phyloP scores from a whole-genome alignment of 1,140 invertebrate species.

The Achatina immaculata region DNA sequence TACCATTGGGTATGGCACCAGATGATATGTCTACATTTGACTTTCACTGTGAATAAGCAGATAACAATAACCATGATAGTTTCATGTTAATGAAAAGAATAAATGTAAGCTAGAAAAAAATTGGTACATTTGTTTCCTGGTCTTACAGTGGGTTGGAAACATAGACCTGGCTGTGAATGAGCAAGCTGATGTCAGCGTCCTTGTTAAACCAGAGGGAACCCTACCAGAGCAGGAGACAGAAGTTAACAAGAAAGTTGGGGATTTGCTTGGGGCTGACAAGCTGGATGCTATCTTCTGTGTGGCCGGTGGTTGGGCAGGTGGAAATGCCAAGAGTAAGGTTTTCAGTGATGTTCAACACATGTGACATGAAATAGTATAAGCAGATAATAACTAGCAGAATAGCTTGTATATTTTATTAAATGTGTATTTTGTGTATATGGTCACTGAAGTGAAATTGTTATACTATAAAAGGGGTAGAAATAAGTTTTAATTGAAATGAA shows the following conservation, averaged over 20 bases:
- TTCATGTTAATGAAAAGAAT: too few species aligned
- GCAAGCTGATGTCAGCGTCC: conserved; percentile 89
- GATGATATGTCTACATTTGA: too few species aligned
- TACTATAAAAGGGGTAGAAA: too few species aligned
- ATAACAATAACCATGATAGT: too few species aligned
- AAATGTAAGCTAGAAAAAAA: too few species aligned
- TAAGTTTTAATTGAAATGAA: too few species aligned
- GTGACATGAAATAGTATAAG: not conserved
- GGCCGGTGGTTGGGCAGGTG: conserved; percentile 98
- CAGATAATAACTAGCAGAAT: too few species aligned
- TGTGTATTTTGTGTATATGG: not conserved
- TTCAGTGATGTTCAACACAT: conserved; percentile 4
- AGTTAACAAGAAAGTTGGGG: conserved; percentile 55
- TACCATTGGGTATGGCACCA: not conserved
- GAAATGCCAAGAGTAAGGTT: conserved; percentile 75
- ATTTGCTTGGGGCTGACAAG: conserved; percentile 74
- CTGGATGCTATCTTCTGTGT: conserved; percentile 97
- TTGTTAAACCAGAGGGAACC: conserved; percentile 81
- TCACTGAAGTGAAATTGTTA: not conserved
- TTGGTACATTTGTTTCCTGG: too few species aligned
- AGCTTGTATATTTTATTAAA: not conserved
- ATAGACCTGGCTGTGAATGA: conserved; percentile 93
- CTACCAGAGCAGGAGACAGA: conserved; percentile 82
- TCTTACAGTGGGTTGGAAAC: conserved; percentile 88
- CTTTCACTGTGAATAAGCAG: too few species aligned